Base-by-base conservation (phyloP, 2,113 vertebrate species). In the Epinephelus cyanopodus region DNA sequence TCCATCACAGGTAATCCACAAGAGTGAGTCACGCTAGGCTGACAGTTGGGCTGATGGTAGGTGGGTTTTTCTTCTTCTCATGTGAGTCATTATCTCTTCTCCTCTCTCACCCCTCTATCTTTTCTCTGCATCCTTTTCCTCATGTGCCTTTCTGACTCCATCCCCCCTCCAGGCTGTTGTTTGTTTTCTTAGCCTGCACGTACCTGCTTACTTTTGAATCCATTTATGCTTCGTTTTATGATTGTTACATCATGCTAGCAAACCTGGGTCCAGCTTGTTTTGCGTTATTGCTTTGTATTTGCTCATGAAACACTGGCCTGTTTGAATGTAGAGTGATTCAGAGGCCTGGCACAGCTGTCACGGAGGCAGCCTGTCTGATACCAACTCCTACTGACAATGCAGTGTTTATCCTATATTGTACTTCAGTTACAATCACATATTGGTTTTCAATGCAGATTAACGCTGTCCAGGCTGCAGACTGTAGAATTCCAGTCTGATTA, bases 21-120 rank as follows among this genome's bases (percentile, higher is more conserved):
- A 52, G 70, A 92, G 72, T 82, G 84, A 88, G 37, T 86, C 62
- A 87, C 81, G 56, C 71, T 33, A 48, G 47, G 29, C 81, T 82
- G 80, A 87, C 79, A 62, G 73, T 76, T 79, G 88, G 87, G 81
- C 91, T 83, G 82, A 95, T 95, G 94, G 94, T 95, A 93, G 86
- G 94, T 94, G 83, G 57, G 66, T 75, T 85, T 90, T 80, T 79
- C 74, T 67, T 73, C 11, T 67, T 6, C 23, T 75, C 27, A 76
- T 75, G 39, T 39, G 42, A 77, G 25, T 48, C 64, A 48, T 83
- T 50, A 23, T 74, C 45, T 29, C 21, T 64, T 37, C 79, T 12
- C 27, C 7, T 37, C 23, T 62, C 12, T 60, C 39, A 21, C 23
- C 23, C 48, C 1, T 45, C 14, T 71, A 3, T 29, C 42, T 77